Conservation (phyloP, 1,140 invertebrate species). For the Rhopalosiphum maidis region DNA sequence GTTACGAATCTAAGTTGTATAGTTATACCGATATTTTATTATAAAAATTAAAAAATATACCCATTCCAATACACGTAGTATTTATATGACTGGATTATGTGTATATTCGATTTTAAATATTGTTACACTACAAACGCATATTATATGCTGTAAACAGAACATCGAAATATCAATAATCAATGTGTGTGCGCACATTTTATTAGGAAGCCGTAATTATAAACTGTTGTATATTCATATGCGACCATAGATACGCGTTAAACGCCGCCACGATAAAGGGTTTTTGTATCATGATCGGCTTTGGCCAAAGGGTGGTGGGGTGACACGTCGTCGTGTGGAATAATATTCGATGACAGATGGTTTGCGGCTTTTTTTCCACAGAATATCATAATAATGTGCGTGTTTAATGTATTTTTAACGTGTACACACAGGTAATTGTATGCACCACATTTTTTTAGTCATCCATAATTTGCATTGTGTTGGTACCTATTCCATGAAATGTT, state of each 20-base stretch:
- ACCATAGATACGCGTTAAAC: neutral
- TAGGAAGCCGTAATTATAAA: neutral
- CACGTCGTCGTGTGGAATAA: neutral
- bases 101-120: neutral
- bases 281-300: neutral
- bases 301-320: neutral
- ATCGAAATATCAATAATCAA: neutral
- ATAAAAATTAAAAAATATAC: too few relatives aligned
- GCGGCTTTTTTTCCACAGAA: constrained; percentile 1
- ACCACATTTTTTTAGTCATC: neutral
- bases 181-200: neutral
- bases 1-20: too few relatives aligned
- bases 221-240: neutral
- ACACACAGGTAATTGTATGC: neutral
- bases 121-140: too few relatives aligned
- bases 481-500: neutral
- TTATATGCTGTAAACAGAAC: neutral
- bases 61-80: neutral
- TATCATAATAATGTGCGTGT: neutral
- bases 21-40: neutral
- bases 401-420: neutral
- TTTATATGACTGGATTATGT: neutral
- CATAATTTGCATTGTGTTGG: neutral
- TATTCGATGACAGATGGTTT: constrained; percentile 43
- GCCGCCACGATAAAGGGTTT: neutral